Evolutionary conservation across 2,113 vertebrate species (phyloP).

Genomic region (Meriones unguiculatus): DNA sequence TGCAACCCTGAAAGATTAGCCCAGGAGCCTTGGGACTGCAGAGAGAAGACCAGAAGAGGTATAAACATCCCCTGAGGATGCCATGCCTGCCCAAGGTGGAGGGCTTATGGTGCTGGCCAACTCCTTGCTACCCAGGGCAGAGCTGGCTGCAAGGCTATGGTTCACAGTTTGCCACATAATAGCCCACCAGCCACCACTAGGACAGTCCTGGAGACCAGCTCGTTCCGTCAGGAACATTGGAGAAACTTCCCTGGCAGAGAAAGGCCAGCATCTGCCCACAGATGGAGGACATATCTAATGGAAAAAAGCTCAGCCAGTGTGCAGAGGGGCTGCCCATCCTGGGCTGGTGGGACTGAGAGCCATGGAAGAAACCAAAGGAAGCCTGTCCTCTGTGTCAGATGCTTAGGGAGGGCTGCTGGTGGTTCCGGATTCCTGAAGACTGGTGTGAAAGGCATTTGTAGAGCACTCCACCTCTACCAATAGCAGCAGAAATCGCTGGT

Average conservation of each 20-base stretch:
- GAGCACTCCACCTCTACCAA: neutral
- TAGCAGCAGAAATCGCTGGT: rapidly evolving
- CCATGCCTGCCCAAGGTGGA: neutral
- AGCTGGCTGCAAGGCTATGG: neutral
- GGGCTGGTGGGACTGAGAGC: rapidly evolving
- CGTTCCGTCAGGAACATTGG: rapidly evolving
- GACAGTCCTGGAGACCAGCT: neutral
- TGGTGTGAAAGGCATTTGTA: neutral
- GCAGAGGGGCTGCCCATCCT: neutral
- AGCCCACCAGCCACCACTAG: neutral
- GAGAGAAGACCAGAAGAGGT: neutral
- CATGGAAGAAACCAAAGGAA: rapidly evolving
- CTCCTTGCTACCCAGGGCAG: neutral
- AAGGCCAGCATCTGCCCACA: neutral
- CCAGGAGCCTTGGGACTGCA: neutral
- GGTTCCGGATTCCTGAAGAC: neutral
- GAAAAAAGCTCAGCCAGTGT: neutral
- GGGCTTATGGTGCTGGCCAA: neutral
- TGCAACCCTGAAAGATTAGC: neutral
- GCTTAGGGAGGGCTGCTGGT: neutral
- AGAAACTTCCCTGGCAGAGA: neutral
- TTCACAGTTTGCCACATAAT: neutral
- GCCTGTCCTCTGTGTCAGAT: rapidly evolving
- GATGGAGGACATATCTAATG: neutral
- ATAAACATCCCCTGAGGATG: neutral